Conservation (phyloP, 1,140 invertebrate species). For the Drosophila arawakana region DNA sequence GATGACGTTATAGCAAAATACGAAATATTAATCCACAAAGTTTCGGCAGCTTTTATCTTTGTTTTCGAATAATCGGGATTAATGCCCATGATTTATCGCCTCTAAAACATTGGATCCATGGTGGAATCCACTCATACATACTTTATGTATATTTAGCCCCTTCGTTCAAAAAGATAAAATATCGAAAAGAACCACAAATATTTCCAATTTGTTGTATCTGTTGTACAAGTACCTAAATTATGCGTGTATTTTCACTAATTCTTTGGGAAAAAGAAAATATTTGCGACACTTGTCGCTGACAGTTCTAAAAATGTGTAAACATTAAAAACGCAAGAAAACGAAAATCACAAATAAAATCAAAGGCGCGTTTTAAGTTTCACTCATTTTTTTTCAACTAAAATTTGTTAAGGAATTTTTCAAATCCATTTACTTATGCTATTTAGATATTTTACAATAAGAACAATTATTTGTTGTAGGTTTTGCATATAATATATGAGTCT, state of each 20-base stretch:
- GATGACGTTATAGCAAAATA: no score
- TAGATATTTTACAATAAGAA: conserved; percentile 7
- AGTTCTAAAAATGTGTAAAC: conserved; percentile 73
- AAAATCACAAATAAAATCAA: conserved; percentile 37
- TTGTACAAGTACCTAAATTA: conserved; percentile 29
- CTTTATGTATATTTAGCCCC: conserved; percentile 2
- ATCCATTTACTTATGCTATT: conserved; percentile 16
- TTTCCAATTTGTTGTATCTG: conserved; percentile 27
- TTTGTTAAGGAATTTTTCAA: conserved; percentile 24
- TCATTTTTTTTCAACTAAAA: conserved; percentile 15
- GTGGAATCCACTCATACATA: neutral
- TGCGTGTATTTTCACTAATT: conserved; percentile 39
- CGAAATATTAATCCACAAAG: neutral
- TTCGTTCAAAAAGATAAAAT: neutral
- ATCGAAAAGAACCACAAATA: conserved; percentile 16
- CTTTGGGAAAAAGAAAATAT: conserved; percentile 28
- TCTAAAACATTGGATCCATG: conserved; percentile 13
- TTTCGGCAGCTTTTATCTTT: conserved; percentile 22
- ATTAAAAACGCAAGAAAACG: conserved; percentile 4
- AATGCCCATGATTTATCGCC: conserved; percentile 22
- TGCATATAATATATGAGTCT: neutral
- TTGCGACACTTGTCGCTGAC: conserved; percentile 66
- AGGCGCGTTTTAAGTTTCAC: conserved; percentile 56
- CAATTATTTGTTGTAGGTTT: neutral
- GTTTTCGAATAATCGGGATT: neutral